Evolutionary conservation across 2,888 invertebrate species (phyloP).

Genomic region (Pasiphila rectangulata): DNA sequence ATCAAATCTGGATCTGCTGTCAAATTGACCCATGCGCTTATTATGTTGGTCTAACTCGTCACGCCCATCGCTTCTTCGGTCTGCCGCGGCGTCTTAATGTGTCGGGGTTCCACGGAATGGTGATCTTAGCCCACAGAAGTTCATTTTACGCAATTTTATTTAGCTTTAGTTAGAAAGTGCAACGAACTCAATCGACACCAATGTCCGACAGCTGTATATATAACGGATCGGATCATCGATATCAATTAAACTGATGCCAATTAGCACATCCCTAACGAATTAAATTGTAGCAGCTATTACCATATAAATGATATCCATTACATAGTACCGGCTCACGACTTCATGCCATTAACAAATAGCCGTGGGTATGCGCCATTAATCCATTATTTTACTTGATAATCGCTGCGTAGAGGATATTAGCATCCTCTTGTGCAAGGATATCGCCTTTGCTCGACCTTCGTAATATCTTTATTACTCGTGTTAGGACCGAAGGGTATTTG

Average conservation of each 20-base stretch:
- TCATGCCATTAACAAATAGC: not conserved
- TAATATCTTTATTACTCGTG: no score
- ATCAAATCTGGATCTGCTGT: no score
- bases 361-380: not conserved
- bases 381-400: conserved; percentile 8
- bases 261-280: conserved; percentile 12
- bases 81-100: no score
- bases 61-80: no score
- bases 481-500: not conserved
- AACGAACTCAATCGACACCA: no score
- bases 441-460: conserved; percentile 7
- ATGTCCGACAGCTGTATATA: no score
- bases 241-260: not conserved
- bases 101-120: no score
- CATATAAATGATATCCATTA: conserved; percentile 18
- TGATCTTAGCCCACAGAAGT: no score
- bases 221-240: conserved; percentile 6
- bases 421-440: conserved; percentile 5
- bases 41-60: no score
- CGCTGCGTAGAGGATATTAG: conserved; percentile 7
- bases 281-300: conserved; percentile 9
- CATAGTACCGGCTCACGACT: not conserved
- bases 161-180: no score
- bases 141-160: no score
- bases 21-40: no score